Conservation (phyloP, 1,140 invertebrate species). For the Cephus cinctus region DNA sequence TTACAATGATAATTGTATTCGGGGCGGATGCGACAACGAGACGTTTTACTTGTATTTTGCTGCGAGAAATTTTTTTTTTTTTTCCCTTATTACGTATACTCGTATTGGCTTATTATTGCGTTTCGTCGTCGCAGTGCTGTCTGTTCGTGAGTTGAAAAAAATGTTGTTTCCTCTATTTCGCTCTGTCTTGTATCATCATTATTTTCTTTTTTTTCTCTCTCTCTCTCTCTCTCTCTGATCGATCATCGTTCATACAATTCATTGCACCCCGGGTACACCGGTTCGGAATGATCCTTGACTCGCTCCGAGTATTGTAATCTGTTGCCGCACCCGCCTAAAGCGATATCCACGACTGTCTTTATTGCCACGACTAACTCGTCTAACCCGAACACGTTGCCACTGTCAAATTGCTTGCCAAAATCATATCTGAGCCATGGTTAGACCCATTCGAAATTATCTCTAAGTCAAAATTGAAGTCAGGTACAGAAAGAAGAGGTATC, state of each 20-base stretch:
- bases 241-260: conserved; percentile 1
- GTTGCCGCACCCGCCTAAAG: neutral
- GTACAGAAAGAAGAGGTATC: conserved; percentile 40
- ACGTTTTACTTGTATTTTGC: too few species aligned
- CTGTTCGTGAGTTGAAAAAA: too few species aligned
- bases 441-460: conserved; percentile 50
- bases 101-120: too few species aligned
- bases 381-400: conserved; percentile 61
- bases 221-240: too few species aligned
- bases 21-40: too few species aligned
- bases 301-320: too few species aligned
- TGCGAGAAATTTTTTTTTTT: too few species aligned
- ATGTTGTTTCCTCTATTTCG: too few species aligned
- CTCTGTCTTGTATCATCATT: neutral
- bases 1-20: too few species aligned
- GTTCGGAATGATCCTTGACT: neutral
- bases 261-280: neutral
- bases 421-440: conserved; percentile 68
- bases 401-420: conserved; percentile 61
- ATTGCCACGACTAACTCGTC: conserved; percentile 33
- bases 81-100: too few species aligned
- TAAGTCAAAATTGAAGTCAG: conserved; percentile 35
- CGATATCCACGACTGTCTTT: neutral
- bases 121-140: too few species aligned
- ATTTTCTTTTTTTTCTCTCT: neutral